Conservation (phyloP, 92 coral and sea anemone genomes). For the Virgularia gustaviana region DNA sequence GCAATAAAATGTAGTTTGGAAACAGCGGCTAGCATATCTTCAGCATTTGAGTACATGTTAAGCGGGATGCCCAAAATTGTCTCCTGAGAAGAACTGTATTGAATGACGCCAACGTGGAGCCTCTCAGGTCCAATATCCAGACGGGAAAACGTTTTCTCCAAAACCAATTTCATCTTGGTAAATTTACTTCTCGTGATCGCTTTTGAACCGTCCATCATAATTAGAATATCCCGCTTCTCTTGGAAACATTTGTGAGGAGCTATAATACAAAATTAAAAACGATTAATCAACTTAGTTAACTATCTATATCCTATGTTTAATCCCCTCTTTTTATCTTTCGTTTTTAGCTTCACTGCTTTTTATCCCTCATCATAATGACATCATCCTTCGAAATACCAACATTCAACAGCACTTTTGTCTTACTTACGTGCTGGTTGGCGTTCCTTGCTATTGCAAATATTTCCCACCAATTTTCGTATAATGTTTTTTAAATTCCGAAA, state of each 20-base stretch:
- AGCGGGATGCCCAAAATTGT: slow-evolving; percentile 10
- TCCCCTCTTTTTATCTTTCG: no score
- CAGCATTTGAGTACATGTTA: slow-evolving; percentile 1
- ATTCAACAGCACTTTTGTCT: no score
- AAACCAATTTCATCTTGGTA: background rate
- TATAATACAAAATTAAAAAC: no score
- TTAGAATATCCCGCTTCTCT: slow-evolving; percentile 24
- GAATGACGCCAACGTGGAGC: slow-evolving; percentile 22
- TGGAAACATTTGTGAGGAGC: slow-evolving; percentile 43
- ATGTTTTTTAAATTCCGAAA: background rate
- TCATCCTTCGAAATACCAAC: no score
- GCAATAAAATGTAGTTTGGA: slow-evolving; percentile 11
- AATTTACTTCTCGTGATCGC: slow-evolving; percentile 13
- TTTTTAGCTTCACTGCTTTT: no score
- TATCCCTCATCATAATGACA: no score
- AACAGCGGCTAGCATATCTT: slow-evolving; percentile 23
- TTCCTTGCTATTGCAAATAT: slow-evolving; percentile 22
- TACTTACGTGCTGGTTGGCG: slow-evolving; percentile 32
- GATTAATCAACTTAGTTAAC: no score
- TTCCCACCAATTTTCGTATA: slow-evolving; percentile 5
- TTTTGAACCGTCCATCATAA: slow-evolving; percentile 27
- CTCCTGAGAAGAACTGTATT: background rate
- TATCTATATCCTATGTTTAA: no score
- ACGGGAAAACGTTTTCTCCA: slow-evolving; percentile 17
- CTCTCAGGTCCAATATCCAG: slow-evolving; percentile 26